Conservation (phyloP, 2,113 vertebrate species). For the Eira barbara region DNA sequence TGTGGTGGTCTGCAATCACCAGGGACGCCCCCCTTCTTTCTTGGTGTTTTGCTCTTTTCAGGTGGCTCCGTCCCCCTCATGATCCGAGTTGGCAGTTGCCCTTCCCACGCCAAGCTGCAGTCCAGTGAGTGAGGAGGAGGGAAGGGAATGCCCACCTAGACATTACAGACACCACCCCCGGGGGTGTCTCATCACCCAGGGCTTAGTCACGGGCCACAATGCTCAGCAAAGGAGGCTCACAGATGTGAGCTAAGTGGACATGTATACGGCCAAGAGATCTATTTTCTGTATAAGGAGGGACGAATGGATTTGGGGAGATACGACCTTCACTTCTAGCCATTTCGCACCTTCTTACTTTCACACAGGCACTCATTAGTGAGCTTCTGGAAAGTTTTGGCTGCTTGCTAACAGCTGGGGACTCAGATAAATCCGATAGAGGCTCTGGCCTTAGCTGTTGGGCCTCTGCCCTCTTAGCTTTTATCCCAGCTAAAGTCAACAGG, state of each 20-base stretch:
- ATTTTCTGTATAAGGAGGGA: background rate
- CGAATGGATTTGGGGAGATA: background rate
- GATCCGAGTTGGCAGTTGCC: background rate
- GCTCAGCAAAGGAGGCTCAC: background rate
- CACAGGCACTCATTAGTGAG: background rate
- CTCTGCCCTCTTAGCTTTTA: background rate
- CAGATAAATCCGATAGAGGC: background rate
- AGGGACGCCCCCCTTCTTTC: background rate
- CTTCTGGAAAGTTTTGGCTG: background rate
- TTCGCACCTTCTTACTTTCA: background rate
- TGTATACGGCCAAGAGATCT: background rate
- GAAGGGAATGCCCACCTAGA: background rate
- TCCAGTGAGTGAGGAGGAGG: background rate
- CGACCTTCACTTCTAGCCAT: background rate
- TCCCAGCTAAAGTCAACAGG: background rate
- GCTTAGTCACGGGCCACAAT: background rate
- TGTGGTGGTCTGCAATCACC: background rate
- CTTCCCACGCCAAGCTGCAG: background rate
- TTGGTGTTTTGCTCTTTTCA: background rate
- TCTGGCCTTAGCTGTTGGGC: background rate
- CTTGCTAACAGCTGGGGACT: background rate
- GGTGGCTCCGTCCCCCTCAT: rapidly evolving
- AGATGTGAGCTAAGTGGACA: background rate
- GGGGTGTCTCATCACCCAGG: background rate
- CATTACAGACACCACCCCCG: background rate